These are phyloP conservation scores for Sardinella longiceps DNA, from an alignment of 2,797 vertebrate genomes.

Conservation along the genomic window DNA sequence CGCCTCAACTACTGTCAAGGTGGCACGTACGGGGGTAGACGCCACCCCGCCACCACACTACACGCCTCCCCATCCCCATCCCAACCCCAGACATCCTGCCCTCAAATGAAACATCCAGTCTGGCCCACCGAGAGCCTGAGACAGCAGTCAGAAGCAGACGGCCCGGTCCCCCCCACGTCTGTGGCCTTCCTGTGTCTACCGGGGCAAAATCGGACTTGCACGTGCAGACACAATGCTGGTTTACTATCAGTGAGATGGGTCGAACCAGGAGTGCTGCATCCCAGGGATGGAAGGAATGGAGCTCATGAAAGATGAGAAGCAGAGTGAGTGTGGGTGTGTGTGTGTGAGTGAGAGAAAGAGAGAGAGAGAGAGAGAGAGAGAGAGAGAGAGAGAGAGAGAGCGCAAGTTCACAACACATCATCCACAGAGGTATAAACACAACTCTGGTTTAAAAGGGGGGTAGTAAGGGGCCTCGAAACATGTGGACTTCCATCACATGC, in stretches of 20 bases:
- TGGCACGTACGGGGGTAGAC: not conserved
- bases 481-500: slow-evolving; percentile 30
- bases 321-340: not conserved
- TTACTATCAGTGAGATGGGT: not conserved
- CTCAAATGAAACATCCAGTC: not conserved
- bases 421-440: not conserved
- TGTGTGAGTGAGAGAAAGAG: not conserved
- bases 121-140: not conserved
- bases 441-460: not conserved
- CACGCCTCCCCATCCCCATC: not conserved
- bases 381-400: not conserved
- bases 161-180: not conserved
- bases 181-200: not conserved
- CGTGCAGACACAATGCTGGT: not conserved
- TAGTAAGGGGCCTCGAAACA: not conserved
- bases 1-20: not conserved
- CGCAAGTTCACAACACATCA: not conserved
- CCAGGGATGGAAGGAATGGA: not conserved
- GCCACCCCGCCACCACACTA: not conserved
- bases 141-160: not conserved
- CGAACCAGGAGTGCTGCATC: not conserved
- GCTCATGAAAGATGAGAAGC: not conserved
- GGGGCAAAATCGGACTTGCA: not conserved
- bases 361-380: not conserved
- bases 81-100: not conserved